These are phyloP conservation scores for Muraenolepis orangiensis DNA, from an alignment of 2,797 vertebrate genomes.

Conservation along the genomic window DNA sequence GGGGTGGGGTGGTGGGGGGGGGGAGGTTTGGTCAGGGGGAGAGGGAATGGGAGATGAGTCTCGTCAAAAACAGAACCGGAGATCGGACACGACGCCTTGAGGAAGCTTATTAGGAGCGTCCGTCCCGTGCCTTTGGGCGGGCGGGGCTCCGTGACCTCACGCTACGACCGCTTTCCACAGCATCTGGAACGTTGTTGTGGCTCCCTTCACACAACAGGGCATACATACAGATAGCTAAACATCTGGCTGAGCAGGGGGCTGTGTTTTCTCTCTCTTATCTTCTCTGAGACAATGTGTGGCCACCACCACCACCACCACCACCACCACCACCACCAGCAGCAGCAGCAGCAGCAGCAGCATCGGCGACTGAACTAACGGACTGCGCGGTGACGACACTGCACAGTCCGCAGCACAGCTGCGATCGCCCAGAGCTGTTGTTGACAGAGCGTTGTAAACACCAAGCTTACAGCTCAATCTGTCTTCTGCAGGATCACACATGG, in stretches of 20 bases:
- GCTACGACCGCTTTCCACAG: not conserved
- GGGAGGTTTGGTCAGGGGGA: not conserved
- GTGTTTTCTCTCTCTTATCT: not conserved
- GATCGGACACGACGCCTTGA: not conserved
- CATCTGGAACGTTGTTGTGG: not conserved
- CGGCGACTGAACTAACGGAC: no score
- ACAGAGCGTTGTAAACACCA: constrained; percentile 33
- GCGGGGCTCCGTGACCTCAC: not conserved
- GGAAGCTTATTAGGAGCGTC: not conserved
- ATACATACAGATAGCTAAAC: not conserved
- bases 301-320: not conserved
- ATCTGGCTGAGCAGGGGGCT: not conserved
- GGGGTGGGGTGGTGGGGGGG: not conserved
- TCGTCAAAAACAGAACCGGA: no score
- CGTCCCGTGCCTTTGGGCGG: not conserved
- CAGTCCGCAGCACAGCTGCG: not conserved
- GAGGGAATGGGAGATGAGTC: no score
- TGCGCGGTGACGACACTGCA: not conserved
- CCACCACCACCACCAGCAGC: no score
- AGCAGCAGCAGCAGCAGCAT: not conserved
- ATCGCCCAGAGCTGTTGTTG: not conserved
- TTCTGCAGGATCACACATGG: constrained; percentile 22
- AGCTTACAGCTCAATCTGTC: constrained; percentile 38
- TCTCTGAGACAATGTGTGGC: not conserved
- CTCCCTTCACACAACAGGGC: not conserved